Conservation (phyloP, 2,888 invertebrate species). For the Drosophila aldrichi region DNA sequence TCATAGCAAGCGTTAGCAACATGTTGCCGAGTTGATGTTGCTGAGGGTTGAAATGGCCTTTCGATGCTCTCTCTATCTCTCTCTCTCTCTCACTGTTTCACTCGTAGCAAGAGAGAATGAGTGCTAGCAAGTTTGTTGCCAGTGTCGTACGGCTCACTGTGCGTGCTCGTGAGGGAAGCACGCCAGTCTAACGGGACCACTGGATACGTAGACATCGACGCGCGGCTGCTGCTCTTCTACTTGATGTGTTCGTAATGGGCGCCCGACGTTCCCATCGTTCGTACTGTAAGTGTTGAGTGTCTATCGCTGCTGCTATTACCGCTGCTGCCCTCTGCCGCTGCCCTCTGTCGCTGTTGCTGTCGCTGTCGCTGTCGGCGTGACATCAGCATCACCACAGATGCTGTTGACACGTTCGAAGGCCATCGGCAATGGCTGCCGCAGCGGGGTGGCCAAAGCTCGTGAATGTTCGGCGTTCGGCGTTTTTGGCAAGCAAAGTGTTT, state of each 20-base stretch:
- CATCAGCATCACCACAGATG: slow-evolving; percentile 71
- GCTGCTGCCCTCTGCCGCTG: slow-evolving; percentile 1
- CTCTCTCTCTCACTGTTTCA: background rate
- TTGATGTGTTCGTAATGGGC: slow-evolving; percentile 37
- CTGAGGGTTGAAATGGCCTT: slow-evolving; percentile 19
- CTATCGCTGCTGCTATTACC: slow-evolving; percentile 15
- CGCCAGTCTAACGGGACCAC: slow-evolving; percentile 74
- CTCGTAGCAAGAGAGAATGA: background rate
- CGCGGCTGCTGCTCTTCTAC: slow-evolving; percentile 28
- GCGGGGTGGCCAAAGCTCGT: slow-evolving; percentile 45
- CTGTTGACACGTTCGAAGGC: slow-evolving; percentile 79
- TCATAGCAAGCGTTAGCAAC: slow-evolving; percentile 20
- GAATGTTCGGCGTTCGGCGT: slow-evolving; percentile 52
- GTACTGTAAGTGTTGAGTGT: slow-evolving; percentile 45
- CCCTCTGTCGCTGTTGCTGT: slow-evolving; percentile 10
- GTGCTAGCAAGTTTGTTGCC: slow-evolving; percentile 45
- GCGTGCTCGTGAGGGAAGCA: slow-evolving; percentile 28
- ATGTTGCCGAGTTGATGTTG: slow-evolving; percentile 1
- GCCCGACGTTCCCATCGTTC: slow-evolving; percentile 28
- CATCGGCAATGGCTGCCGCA: slow-evolving; percentile 57
- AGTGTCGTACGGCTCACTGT: slow-evolving; percentile 17
- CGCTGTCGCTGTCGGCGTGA: slow-evolving; percentile 49
- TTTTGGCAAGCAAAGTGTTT: slow-evolving; percentile 61
- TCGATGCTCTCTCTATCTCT: background rate
- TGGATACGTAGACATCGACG: slow-evolving; percentile 78